Percentiles rank a stretch among this genome's conserved stretches.
Evolutionary conservation across 1,140 invertebrate genomes (phyloP).

Genomic region (Heliconius eleuchia): DNA sequence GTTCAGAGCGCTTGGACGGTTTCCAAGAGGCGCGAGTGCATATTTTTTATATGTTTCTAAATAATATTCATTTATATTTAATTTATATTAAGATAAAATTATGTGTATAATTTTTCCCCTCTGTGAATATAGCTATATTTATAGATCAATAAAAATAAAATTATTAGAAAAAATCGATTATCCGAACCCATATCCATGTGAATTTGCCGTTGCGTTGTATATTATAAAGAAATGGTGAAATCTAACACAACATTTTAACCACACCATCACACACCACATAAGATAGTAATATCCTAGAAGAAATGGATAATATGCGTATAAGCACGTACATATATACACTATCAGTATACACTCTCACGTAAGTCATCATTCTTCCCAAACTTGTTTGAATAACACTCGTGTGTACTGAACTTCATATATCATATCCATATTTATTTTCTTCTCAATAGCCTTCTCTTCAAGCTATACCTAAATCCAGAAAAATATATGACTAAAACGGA

Average conservation of each 20-base stretch:
- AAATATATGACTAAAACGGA: not conserved
- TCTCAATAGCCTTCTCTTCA: not conserved
- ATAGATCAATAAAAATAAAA: too few relatives aligned
- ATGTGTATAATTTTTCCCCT: too few relatives aligned
- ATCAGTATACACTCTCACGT: not conserved
- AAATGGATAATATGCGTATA: not conserved
- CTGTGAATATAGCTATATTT: too few relatives aligned
- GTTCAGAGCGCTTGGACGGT: too few relatives aligned
- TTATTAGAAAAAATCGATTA: too few relatives aligned
- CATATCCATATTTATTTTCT: constrained; percentile 4
- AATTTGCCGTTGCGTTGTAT: too few relatives aligned
- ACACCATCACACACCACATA: not conserved
- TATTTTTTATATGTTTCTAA: too few relatives aligned
- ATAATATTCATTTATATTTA: too few relatives aligned
- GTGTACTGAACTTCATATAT: not conserved
- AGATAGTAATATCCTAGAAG: not conserved
- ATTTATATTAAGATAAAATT: too few relatives aligned
- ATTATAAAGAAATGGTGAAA: not conserved
- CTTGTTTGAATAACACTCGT: not conserved
- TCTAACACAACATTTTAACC: not conserved
- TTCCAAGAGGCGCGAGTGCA: too few relatives aligned
- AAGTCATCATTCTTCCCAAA: constrained; percentile 7
- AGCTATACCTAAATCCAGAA: not conserved
- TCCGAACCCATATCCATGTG: too few relatives aligned
- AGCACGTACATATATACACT: not conserved